These are phyloP conservation scores for Poeciliopsis paucimaculata DNA, from an alignment of 2,797 vertebrate genomes.

Conservation along the genomic window DNA sequence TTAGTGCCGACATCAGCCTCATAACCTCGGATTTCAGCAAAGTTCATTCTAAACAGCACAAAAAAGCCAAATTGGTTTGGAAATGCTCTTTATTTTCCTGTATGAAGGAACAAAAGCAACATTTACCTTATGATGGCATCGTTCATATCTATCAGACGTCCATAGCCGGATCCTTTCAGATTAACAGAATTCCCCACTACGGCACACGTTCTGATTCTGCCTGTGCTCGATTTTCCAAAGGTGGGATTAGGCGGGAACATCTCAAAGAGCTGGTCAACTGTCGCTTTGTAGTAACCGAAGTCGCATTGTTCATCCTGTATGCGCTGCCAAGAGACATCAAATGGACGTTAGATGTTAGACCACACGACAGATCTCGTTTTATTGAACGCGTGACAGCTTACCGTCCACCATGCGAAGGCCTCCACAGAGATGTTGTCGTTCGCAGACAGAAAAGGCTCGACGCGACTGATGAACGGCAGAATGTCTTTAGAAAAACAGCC, in stretches of 20 bases:
- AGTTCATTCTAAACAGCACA: slow-evolving; percentile 36
- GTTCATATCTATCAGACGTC: slow-evolving; percentile 45
- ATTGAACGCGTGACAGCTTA: no score
- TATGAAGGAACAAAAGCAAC: neutral
- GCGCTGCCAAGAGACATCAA: slow-evolving; percentile 3
- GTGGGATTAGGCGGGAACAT: neutral
- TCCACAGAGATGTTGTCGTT: no score
- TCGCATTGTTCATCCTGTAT: neutral
- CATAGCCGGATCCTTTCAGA: slow-evolving; percentile 41
- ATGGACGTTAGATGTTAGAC: no score
- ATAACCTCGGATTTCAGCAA: neutral
- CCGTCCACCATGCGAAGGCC: no score
- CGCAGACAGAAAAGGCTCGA: no score
- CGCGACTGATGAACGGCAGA: no score
- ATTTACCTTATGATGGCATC: slow-evolving; percentile 51
- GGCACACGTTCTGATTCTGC: slow-evolving; percentile 29
- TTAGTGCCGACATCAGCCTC: slow-evolving; percentile 56
- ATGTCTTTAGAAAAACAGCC: no score
- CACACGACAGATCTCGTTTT: no score
- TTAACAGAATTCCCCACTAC: slow-evolving; percentile 48
- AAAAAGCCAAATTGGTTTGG: neutral
- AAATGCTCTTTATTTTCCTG: neutral
- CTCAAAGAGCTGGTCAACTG: slow-evolving; percentile 10
- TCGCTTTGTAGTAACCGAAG: slow-evolving; percentile 13
- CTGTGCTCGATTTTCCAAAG: neutral